Evolutionary conservation across 30 jellyfish, hydroid and myxozoan genomes (phyloP), one percentile per base, ranked within the genome.

Genomic region (Turritopsis rubra): DNA sequence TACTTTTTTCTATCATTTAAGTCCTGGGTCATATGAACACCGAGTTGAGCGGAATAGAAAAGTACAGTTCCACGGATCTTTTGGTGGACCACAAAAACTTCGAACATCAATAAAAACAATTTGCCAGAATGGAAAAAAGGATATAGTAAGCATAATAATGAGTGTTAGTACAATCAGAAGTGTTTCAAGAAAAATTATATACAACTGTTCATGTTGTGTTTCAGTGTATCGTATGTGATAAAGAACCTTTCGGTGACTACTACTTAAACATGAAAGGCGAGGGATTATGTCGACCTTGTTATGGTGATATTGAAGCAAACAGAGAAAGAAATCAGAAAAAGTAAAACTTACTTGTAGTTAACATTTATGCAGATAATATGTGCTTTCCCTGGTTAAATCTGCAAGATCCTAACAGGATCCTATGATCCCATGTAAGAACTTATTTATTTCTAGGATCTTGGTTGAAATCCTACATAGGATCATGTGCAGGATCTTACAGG

Each of bases 81-180:
- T 91, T 84, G 96, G 98, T 87, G 98, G 98, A 8, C 98, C 96
- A 30, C 98, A 91, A 73, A 79, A 94, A 21, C 81, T 91, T 29
- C 83, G 88, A 26, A 31, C 96, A 13, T 91, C 98, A 22, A 81
- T 91, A 21, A 79, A 90, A 23, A 28, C 86, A 26, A 74, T 91
- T 52, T 91, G 98, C 84, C 88, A 79, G 41, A 78, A 91, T 83
- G 97, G 93, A 71, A 88, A 86, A 54, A 93, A 89, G 1, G 96
- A 91, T 71, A 86, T 18, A 7, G 97, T 91, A 66, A 76, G 96
- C 79, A 18, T 25, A 8, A 17, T 0, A 23, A 22, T 80, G 52
- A 24, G 9, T 26, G 26, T 22, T n/a, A 9, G 30, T 68, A 9
- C 30, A 68, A 68, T 68, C 16, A 60, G 21, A 60, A 22, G 9